Percentiles rank a stretch among this genome's conserved stretches.
Conservation (phyloP, 2,888 invertebrate genomes). For the Allophyes oxyacanthae region DNA sequence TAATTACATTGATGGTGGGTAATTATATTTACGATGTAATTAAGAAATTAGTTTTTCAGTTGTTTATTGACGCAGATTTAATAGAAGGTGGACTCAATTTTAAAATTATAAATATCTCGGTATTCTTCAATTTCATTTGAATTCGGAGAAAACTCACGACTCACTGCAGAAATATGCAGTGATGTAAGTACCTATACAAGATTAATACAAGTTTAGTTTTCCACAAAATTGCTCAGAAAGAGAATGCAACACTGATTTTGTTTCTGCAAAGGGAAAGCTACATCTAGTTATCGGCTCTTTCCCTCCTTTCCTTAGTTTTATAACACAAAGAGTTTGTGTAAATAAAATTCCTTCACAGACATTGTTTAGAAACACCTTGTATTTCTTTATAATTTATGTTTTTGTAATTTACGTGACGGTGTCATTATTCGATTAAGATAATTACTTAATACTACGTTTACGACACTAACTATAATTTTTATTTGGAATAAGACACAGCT, state of each 20-base stretch:
- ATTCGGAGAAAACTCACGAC: slow-evolving; percentile 13
- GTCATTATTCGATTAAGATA: neutral
- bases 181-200: no score
- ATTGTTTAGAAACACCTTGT: neutral
- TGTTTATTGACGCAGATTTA: slow-evolving; percentile 7
- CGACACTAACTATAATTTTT: neutral
- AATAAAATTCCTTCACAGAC: no score
- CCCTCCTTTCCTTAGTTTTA: no score
- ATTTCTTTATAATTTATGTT: no score
- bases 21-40: slow-evolving; percentile 26
- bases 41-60: slow-evolving; percentile 24
- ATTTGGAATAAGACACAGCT: neutral
- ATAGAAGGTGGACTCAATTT: slow-evolving; percentile 23
- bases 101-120: slow-evolving; percentile 18
- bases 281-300: no score
- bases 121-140: slow-evolving; percentile 2
- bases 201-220: no score
- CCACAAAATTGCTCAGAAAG: no score
- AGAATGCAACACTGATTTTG: no score
- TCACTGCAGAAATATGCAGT: slow-evolving; percentile 8
- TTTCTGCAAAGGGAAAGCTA: no score
- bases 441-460: no score
- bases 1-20: slow-evolving; percentile 25
- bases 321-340: no score
- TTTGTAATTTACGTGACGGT: neutral